Percentiles rank a stretch among this genome's conserved stretches.
phyloP scores from a whole-genome alignment of 53 echinoderm and acorn worm genomes.

The Holothuria leucospilota region DNA sequence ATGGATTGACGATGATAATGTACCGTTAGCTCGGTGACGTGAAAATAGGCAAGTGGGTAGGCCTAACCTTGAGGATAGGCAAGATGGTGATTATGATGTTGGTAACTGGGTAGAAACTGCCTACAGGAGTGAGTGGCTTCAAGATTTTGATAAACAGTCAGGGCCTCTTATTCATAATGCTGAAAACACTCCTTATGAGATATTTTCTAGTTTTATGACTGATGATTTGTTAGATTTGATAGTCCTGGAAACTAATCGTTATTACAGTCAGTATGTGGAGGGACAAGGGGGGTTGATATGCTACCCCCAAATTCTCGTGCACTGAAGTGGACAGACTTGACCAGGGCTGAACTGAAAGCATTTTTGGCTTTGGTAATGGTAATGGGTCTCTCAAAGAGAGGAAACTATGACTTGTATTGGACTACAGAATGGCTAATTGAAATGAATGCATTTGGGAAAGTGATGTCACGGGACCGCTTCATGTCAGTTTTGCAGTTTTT shows the following conservation, averaged over 20 bases:
- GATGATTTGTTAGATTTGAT: constrained; percentile 9
- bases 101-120: no score
- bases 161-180: not conserved
- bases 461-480: constrained; percentile 27
- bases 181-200: not conserved
- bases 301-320: not conserved
- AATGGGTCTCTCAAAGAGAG: not conserved
- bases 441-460: not conserved
- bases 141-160: not conserved
- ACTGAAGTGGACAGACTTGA: not conserved
- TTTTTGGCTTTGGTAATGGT: not conserved
- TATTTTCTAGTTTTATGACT: not conserved
- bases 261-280: not conserved
- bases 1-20: no score
- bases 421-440: constrained; percentile 8
- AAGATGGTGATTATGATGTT: no score
- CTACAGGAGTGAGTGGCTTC: not conserved
- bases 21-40: no score
- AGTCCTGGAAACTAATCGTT: constrained; percentile 25
- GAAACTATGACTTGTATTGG: not conserved
- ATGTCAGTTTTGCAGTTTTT: constrained; percentile 15
- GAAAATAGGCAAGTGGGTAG: no score
- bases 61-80: no score
- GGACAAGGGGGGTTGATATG: not conserved
- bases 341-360: constrained; percentile 1